Conservation (phyloP, 2,888 invertebrate genomes). For the Flexamia atlantica region DNA sequence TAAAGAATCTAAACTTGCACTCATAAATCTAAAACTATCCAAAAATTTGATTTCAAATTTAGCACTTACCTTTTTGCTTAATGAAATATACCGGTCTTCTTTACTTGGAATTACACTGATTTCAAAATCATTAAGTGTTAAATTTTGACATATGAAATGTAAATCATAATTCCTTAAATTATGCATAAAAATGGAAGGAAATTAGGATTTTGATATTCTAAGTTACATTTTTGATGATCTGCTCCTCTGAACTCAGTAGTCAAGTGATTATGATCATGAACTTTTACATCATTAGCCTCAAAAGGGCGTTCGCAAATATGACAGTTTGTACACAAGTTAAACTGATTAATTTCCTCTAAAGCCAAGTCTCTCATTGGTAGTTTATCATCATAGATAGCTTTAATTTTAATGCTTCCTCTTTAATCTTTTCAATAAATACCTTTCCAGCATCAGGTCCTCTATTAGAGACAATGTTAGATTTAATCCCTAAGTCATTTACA, state of each 20-base stretch:
- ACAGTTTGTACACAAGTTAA: background rate
- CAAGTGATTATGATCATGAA: background rate
- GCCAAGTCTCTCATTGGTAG: background rate
- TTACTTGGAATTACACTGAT: background rate
- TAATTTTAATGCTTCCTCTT: background rate
- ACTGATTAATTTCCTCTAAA: background rate
- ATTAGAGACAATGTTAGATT: background rate
- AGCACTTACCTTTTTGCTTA: background rate
- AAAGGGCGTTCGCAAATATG: background rate
- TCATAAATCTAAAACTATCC: constrained; percentile 43
- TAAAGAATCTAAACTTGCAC: constrained; percentile 33
- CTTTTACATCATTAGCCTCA: background rate
- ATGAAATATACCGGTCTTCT: constrained; percentile 15
- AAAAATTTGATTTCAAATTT: constrained; percentile 33
- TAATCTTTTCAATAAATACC: background rate
- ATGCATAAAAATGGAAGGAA: background rate
- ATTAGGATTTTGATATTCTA: background rate
- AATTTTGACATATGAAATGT: background rate
- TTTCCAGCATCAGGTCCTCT: background rate
- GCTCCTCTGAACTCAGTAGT: background rate
- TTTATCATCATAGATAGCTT: background rate
- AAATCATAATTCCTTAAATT: background rate
- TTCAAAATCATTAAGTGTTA: background rate
- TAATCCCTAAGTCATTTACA: background rate
- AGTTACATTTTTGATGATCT: background rate